phyloP scores from a whole-genome alignment of 1,140 invertebrate genomes.

The Paralvinella palmiformis region DNA sequence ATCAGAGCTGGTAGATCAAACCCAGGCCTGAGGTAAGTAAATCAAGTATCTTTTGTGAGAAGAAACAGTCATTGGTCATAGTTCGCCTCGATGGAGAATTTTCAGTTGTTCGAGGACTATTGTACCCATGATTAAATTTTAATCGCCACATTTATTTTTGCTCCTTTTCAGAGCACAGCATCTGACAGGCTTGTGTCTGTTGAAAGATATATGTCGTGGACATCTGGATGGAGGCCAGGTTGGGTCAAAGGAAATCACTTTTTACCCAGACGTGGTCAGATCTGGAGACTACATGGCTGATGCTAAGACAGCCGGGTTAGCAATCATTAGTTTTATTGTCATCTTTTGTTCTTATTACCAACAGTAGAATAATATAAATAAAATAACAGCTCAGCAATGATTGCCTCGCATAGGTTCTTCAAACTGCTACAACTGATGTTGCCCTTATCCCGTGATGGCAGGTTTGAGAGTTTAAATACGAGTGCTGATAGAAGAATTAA shows the following conservation, averaged over 20 bases:
- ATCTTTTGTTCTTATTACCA: no score
- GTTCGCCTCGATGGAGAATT: background rate
- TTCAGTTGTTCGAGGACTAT: background rate
- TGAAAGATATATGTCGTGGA: conserved; percentile 65
- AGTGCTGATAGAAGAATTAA: no score
- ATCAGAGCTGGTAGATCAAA: conserved; percentile 72
- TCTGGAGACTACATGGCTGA: conserved; percentile 62
- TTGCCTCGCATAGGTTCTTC: no score
- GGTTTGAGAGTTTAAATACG: no score
- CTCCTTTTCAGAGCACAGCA: conserved; percentile 63
- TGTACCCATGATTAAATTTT: background rate
- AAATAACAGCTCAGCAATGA: no score
- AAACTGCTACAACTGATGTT: no score
- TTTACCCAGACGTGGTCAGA: conserved; percentile 61
- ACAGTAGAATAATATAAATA: no score
- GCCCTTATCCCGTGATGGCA: no score
- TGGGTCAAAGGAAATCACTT: conserved; percentile 69
- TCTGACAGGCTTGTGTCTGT: conserved; percentile 71
- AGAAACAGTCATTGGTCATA: background rate
- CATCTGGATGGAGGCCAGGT: conserved; percentile 61
- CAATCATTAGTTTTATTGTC: conserved; percentile 11
- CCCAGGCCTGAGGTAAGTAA: conserved; percentile 65
- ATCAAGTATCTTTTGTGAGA: conserved; percentile 8
- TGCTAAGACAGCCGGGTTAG: conserved; percentile 72
- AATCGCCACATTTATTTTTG: background rate